phyloP scores from a whole-genome alignment of 2,888 invertebrate genomes.

The Eulithis testata region DNA sequence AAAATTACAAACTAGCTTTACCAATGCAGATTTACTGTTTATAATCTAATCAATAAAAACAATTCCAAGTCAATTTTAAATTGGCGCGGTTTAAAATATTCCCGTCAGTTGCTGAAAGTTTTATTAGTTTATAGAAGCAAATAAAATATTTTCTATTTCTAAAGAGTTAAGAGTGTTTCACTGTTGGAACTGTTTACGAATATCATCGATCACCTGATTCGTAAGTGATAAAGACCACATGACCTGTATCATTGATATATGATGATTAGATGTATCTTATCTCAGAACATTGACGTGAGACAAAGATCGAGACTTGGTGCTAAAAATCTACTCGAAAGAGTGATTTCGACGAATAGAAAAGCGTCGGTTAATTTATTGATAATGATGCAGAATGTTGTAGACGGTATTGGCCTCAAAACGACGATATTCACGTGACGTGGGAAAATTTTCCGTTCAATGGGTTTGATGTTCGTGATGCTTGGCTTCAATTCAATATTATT shows the following conservation, averaged over 20 bases:
- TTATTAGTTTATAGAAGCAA: neutral
- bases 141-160: neutral
- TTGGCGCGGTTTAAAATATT: neutral
- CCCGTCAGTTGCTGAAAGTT: neutral
- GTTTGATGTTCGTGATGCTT: slow-evolving; percentile 21
- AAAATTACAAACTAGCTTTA: too few species aligned
- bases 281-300: slow-evolving; percentile 43
- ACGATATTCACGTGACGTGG: slow-evolving; percentile 48
- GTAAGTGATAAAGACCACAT: slow-evolving; percentile 59
- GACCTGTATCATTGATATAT: slow-evolving; percentile 42
- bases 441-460: slow-evolving; percentile 51
- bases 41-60: neutral
- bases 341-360: slow-evolving; percentile 8
- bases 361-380: slow-evolving; percentile 49
- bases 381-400: slow-evolving; percentile 43
- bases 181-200: neutral
- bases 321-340: slow-evolving; percentile 2
- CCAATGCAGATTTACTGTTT: neutral
- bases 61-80: neutral
- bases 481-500: slow-evolving; percentile 8
- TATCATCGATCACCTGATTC: slow-evolving; percentile 63
- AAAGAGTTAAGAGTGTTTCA: neutral
- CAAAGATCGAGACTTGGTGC: slow-evolving; percentile 33
- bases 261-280: slow-evolving; percentile 49
- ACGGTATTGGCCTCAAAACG: slow-evolving; percentile 52